Conservation (phyloP, 2,888 invertebrate species). For the Apotomis turbidana region DNA sequence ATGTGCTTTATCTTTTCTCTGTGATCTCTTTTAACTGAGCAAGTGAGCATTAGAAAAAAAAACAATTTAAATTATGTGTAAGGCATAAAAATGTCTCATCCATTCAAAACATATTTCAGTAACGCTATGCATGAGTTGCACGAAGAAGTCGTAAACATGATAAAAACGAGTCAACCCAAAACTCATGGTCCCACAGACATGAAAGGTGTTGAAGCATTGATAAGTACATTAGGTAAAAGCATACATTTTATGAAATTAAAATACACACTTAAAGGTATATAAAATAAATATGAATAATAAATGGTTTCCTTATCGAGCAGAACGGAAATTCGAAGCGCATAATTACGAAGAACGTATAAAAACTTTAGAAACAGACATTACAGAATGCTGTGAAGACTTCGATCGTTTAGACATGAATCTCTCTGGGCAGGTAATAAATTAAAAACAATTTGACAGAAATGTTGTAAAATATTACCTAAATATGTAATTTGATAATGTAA, state of each 20-base stretch:
- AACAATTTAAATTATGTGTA: neutral
- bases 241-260: neutral
- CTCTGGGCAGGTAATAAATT: slow-evolving; percentile 22
- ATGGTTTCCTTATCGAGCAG: neutral
- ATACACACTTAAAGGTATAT: neutral
- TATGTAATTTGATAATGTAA: neutral
- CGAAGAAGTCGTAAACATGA: slow-evolving; percentile 11
- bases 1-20: no score
- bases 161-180: neutral
- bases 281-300: neutral
- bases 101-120: slow-evolving; percentile 3
- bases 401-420: slow-evolving; percentile 15
- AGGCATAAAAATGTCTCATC: neutral
- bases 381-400: slow-evolving; percentile 22
- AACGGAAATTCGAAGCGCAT: slow-evolving; percentile 11
- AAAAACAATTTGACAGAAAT: neutral
- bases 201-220: slow-evolving; percentile 3
- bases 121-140: slow-evolving; percentile 25
- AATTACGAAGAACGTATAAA: slow-evolving; percentile 23
- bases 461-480: neutral
- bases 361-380: slow-evolving; percentile 19
- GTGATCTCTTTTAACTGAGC: no score
- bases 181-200: neutral
- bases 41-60: no score
- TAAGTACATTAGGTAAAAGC: slow-evolving; percentile 6